These are phyloP conservation scores for Psix sp. DNA, from an alignment of 1,140 invertebrate genomes.

Conservation along the genomic window DNA sequence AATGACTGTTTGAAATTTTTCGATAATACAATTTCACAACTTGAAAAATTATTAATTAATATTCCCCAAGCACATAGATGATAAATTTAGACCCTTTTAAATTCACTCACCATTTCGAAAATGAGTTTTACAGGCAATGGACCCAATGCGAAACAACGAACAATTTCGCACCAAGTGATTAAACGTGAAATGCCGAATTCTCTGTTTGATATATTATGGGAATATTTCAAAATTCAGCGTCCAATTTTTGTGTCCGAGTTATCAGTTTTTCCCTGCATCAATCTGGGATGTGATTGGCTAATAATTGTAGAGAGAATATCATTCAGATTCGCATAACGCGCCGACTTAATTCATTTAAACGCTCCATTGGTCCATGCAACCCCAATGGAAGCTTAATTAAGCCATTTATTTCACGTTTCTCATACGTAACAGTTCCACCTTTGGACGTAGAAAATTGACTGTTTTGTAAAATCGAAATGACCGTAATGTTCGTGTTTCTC, in stretches of 20 bases:
- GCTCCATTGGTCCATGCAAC: constrained; percentile 68
- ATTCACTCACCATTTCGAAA: too few species aligned
- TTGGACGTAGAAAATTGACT: constrained; percentile 44
- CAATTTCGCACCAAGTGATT: too few species aligned
- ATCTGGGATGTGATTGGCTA: constrained; percentile 13
- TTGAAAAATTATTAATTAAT: too few species aligned
- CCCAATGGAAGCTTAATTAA: constrained; percentile 54
- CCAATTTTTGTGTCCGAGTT: neutral
- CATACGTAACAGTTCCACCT: constrained; percentile 45
- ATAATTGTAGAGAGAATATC: constrained; percentile 34
- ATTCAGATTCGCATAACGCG: constrained; percentile 58
- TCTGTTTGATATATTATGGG: too few species aligned
- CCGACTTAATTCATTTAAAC: constrained; percentile 71
- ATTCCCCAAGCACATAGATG: too few species aligned
- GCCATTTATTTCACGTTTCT: constrained; percentile 52
- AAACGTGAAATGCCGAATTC: too few species aligned
- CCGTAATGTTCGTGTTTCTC: constrained; percentile 14
- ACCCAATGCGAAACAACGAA: too few species aligned
- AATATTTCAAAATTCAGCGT: neutral
- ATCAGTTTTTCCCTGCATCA: neutral
- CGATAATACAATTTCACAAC: too few species aligned
- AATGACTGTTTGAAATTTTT: too few species aligned
- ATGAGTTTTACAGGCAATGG: too few species aligned
- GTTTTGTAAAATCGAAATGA: constrained; percentile 53
- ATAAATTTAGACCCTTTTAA: too few species aligned